A percentile compares a stretch with the other conserved stretches of the same genome.
phyloP scores from a whole-genome alignment of 2,888 invertebrate species.

The Rotaria macrura region DNA sequence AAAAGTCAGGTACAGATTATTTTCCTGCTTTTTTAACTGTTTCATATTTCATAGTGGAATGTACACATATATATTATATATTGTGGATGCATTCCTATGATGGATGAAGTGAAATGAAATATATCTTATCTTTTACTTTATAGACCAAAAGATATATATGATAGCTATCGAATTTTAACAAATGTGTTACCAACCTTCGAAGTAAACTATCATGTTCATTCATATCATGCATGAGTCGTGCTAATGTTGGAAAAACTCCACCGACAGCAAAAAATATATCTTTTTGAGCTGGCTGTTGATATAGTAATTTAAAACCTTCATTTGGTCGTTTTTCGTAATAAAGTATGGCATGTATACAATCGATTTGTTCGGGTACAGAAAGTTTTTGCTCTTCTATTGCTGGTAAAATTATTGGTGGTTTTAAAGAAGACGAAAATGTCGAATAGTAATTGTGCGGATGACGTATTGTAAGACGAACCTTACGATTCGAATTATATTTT shows the following conservation, averaged over 20 bases:
- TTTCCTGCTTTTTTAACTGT: no score
- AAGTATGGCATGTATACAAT: not conserved
- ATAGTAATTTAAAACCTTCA: not conserved
- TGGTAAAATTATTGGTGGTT: not conserved
- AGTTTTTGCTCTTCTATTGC: not conserved
- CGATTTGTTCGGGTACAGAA: not conserved
- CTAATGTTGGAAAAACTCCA: not conserved
- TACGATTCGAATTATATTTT: not conserved
- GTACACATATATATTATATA: no score
- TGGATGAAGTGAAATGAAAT: no score
- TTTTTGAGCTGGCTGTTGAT: constrained; percentile 4
- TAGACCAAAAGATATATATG: no score
- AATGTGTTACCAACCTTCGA: not conserved
- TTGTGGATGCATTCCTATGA: no score
- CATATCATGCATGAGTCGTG: not conserved
- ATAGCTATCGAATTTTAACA: no score
- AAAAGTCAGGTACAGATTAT: no score
- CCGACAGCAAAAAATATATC: not conserved
- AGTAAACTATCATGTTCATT: not conserved
- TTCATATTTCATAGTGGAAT: no score
- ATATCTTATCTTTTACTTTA: no score
- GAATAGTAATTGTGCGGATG: not conserved
- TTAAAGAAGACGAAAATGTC: not conserved
- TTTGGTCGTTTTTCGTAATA: not conserved
- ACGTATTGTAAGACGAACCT: not conserved